Conservation (phyloP, 2,888 invertebrate genomes). For the Cheilosia soror region DNA sequence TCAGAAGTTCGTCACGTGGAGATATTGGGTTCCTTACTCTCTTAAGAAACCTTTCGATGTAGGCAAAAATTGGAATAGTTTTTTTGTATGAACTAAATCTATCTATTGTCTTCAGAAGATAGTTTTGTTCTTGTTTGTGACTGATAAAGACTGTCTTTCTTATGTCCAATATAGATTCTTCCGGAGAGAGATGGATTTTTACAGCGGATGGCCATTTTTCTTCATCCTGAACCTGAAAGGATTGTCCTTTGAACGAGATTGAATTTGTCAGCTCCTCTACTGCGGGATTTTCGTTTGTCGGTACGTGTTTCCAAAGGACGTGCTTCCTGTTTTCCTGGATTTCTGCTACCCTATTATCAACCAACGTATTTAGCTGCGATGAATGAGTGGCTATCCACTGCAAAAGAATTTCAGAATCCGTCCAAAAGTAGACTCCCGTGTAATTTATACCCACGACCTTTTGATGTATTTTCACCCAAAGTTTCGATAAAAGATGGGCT, state of each 20-base stretch:
- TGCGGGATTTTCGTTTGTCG: not conserved
- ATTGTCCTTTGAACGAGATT: conserved; percentile 25
- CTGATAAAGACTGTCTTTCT: no score
- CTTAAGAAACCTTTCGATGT: not conserved
- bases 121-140: not conserved
- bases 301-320: conserved; percentile 14
- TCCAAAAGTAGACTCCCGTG: no score
- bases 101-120: not conserved
- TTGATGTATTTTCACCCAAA: no score
- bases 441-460: no score
- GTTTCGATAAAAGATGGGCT: no score
- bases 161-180: no score
- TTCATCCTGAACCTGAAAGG: conserved; percentile 25
- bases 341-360: conserved; percentile 25
- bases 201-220: conserved; percentile 75
- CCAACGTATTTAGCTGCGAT: conserved; percentile 18
- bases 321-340: conserved; percentile 11
- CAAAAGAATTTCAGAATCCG: not conserved
- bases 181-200: not conserved
- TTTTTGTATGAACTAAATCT: not conserved
- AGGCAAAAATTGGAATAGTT: not conserved
- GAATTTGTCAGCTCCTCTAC: conserved; percentile 41
- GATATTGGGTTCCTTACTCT: not conserved
- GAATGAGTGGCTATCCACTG: conserved; percentile 17
- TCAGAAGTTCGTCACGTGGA: not conserved